Evolutionary conservation across 92 coral and sea anemone species (phyloP), one percentile per base, ranked within the genome.

Genomic region (Plumapathes pennacea): DNA sequence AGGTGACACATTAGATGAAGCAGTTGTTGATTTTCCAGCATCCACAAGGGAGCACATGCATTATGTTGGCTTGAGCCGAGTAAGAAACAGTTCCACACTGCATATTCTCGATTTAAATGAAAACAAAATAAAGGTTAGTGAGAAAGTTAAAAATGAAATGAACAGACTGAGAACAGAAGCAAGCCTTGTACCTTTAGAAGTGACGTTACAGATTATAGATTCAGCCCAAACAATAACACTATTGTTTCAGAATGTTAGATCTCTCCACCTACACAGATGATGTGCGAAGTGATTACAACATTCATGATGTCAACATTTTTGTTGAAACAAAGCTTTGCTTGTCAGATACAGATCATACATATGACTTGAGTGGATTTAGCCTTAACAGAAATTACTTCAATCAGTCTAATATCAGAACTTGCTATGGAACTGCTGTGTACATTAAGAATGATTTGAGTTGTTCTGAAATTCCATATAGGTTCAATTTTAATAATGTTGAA

Each of bases 201-300:
- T 48, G 19, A n/a, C n/a, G n/a, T 46, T 71, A 22, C 32, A 57
- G n/a, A 38, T 22, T 25, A 13, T 50, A 12, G 33, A 27, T 25
- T 3, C 44, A 14, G 13, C 44, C 25, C 21, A 32, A 7, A 49
- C 25, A 7, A 32, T 29, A 25, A 76, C 39, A 76, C 33, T 74
- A 43, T 42, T 69, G 33, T 76, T 76, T 53, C 84, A 76, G 32
- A 77, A 78, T 70, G 79, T 78, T 20, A 50, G 79, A 62, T 69
- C 85, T 21, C 59, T 68, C 33, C 70, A 77, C 47, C 54, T 77
- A 55, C 71, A 77, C 27, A 70, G 46, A 45, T 27, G 76, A 31
- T 48, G 62, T 42, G 23, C 30, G 21, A 29, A 69, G 21, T 57
- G 78, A 57, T 45, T 69, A 37, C 53, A 47, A 68, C 46, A 48